Evolutionary conservation across 2,113 vertebrate genomes (phyloP), one percentile per base, ranked within the genome.

Genomic region (Apteryx mantelli): DNA sequence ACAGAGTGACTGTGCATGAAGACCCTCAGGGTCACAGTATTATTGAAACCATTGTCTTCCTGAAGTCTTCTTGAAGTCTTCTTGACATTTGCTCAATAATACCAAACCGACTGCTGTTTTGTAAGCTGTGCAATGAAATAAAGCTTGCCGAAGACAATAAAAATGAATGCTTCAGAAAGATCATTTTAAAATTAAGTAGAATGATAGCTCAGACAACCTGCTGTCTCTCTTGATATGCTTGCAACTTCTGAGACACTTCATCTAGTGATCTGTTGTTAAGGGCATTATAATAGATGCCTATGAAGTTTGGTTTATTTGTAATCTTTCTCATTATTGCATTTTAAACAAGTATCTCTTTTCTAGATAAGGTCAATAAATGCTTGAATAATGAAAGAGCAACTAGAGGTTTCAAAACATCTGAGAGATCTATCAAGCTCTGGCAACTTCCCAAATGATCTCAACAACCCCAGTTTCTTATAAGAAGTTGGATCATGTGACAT

Each of bases 241-340:
- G 97, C 91, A 99, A 76, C 97, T 98, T 99, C 95, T 98, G 96
- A 85, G 99, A 98, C 91, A 99, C 98, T 86, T 98, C 98, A 86
- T 99, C 98, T 65, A 99, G 99, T 99, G 95, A 89, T 78, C 86
- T 38, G 73, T 11, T 88, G 99, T 99, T 98, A 99, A 99, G 98
- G 98, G 85, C 88, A 95, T 96, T 32, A 65, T 52, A 22, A 65
- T 24, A 76, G 44, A n/a, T 65, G 10, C 11, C 17, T 78, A 3
- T 24, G 65, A 90, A 15, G 11, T 53, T 86, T 78, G 34, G 9
- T 82, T 80, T 58, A 55, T 61, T 82, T 81, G 38, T 38, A 48
- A 30, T 38, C 20, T 91, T 93, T 81, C 52, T 56, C 25, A 55
- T 7, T 26, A 21, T 9, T 73, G 25, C 76, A 52, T 77, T 89